phyloP scores from a whole-genome alignment of 2,113 vertebrate genomes.

The Eptesicus fuscus region DNA sequence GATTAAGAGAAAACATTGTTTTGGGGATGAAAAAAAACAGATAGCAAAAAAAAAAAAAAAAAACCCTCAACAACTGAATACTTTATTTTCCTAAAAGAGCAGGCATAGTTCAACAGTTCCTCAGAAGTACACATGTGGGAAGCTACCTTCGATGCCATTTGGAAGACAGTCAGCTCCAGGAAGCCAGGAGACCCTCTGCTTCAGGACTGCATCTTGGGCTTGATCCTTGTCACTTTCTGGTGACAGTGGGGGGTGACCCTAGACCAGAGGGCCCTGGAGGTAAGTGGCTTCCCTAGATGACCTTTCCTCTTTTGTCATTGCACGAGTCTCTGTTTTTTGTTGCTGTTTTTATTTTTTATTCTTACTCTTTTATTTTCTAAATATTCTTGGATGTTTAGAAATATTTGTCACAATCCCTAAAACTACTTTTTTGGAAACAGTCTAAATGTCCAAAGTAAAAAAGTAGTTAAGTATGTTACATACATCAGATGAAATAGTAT shows the following conservation, averaged over 20 bases:
- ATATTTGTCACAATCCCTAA: neutral
- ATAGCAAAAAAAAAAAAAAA: neutral
- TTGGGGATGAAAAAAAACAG: neutral
- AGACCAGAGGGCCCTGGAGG: neutral
- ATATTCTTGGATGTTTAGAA: neutral
- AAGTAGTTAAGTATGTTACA: neutral
- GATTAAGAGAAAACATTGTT: neutral
- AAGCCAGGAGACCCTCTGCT: neutral
- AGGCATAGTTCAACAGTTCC: neutral
- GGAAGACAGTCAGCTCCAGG: neutral
- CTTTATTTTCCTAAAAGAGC: neutral
- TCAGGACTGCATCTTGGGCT: too few relatives aligned
- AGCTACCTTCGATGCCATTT: neutral
- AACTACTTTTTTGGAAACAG: constrained; percentile 8
- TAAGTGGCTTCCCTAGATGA: neutral
- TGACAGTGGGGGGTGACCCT: neutral
- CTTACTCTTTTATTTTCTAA: neutral
- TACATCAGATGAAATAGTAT: neutral
- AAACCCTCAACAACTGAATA: neutral
- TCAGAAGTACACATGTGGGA: neutral
- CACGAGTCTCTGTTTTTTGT: neutral
- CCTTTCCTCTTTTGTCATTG: neutral
- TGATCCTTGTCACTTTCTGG: neutral
- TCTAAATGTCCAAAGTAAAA: neutral
- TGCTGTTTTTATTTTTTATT: neutral